phyloP scores from a whole-genome alignment of 2,888 invertebrate genomes.

The Ashinkailepas kermadecensis region DNA sequence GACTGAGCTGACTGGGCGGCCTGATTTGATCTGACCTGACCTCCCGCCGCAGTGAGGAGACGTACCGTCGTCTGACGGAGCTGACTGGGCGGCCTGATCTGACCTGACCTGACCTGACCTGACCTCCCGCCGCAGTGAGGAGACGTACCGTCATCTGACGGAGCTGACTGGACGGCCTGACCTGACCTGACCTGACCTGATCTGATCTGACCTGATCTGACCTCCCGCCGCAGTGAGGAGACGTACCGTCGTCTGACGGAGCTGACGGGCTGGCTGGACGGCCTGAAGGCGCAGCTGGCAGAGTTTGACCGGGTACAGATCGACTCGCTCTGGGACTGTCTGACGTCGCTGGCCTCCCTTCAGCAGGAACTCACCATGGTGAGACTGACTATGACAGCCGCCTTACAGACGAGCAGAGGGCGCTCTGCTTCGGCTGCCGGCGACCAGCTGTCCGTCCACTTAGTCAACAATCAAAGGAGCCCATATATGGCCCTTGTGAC shows the following conservation, averaged over 20 bases:
- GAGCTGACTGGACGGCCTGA: no score
- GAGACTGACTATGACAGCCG: background rate
- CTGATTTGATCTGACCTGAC: no score
- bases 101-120: no score
- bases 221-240: background rate
- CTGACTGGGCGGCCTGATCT: background rate
- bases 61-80: background rate
- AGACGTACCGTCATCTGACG: background rate
- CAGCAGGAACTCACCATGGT: constrained; percentile 6
- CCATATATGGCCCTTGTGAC: no score
- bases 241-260: background rate
- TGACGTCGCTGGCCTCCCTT: background rate
- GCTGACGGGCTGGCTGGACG: constrained; percentile 11
- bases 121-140: background rate
- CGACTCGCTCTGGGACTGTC: constrained; percentile 21
- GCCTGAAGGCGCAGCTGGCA: constrained; percentile 4
- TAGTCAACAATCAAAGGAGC: no score
- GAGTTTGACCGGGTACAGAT: constrained; percentile 8
- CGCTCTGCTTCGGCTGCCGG: no score
- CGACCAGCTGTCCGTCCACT: no score
- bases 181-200: no score
- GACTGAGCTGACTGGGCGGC: no score
- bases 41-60: background rate
- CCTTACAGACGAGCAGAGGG: no score
- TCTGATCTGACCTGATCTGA: no score